Conservation (phyloP, 2,113 vertebrate species). For the Psephotus haematonotus region DNA sequence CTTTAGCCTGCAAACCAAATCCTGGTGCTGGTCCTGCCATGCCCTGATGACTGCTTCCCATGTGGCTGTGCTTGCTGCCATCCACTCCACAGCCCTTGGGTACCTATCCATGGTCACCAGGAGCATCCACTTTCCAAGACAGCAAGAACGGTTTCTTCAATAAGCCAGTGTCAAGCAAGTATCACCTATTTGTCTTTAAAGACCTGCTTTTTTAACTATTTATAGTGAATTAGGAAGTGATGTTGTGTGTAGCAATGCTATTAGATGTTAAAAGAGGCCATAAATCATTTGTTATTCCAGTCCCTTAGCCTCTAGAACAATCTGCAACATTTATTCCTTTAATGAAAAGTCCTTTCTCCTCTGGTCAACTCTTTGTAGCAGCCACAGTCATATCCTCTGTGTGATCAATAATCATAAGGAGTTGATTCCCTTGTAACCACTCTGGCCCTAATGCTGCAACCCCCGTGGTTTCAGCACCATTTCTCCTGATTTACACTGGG, state of each 20-base stretch:
- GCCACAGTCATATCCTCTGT: background rate
- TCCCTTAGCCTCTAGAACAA: background rate
- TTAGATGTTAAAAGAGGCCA: background rate
- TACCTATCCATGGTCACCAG: background rate
- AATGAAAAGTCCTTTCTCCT: slow-evolving; percentile 11
- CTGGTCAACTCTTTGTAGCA: background rate
- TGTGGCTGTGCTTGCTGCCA: background rate
- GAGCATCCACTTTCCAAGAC: background rate
- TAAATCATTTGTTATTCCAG: background rate
- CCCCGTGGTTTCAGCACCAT: background rate
- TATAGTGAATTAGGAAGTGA: background rate
- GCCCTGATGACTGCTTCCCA: background rate
- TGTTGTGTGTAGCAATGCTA: background rate
- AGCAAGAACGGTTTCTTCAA: background rate
- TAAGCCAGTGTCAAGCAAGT: background rate
- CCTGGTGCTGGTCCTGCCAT: background rate
- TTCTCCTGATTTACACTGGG: background rate
- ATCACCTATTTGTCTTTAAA: background rate
- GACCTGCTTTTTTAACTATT: background rate
- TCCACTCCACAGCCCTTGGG: too few species aligned
- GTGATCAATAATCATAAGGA: background rate
- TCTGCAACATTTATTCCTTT: background rate
- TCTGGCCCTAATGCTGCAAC: background rate
- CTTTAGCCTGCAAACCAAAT: background rate
- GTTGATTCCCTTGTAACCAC: background rate